Conservation (phyloP, 2,888 invertebrate genomes). For the Hypolimnas misippus region DNA sequence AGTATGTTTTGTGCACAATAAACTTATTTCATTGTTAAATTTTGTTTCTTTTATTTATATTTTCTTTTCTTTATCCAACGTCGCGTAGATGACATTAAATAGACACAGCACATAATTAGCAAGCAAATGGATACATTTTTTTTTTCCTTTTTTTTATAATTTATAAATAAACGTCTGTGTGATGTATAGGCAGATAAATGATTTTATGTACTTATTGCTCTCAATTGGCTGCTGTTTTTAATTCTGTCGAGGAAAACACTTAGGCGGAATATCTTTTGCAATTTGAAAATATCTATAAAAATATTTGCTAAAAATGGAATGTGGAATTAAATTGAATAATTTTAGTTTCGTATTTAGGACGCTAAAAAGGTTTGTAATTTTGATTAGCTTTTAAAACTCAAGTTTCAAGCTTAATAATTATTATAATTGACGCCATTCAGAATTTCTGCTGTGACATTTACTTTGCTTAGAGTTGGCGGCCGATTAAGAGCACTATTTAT, state of each 20-base stretch:
- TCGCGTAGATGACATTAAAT: slow-evolving; percentile 37
- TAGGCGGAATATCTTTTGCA: background rate
- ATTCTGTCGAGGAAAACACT: background rate
- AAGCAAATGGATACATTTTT: slow-evolving; percentile 65
- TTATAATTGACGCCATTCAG: background rate
- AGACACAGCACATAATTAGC: slow-evolving; percentile 53
- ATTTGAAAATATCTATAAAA: slow-evolving; percentile 1
- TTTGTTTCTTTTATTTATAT: slow-evolving; percentile 66
- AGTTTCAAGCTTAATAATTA: background rate
- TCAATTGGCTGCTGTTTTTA: slow-evolving; percentile 34
- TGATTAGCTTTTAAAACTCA: background rate
- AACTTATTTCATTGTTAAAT: slow-evolving; percentile 73
- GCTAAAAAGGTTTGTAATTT: background rate
- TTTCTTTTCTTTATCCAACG: slow-evolving; percentile 26
- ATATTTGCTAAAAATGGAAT: background rate
- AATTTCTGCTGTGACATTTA: slow-evolving; percentile 4
- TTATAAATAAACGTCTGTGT: slow-evolving; percentile 70
- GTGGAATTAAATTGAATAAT: background rate
- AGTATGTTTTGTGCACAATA: slow-evolving; percentile 82
- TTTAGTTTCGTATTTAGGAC: background rate
- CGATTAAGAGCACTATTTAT: slow-evolving; percentile 36
- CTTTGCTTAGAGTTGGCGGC: slow-evolving; percentile 17
- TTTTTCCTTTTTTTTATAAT: slow-evolving; percentile 26
- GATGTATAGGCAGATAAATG: slow-evolving; percentile 64
- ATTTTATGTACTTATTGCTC: slow-evolving; percentile 30